A percentile compares a stretch with the other conserved stretches of the same genome.
Conservation (phyloP, 2,797 vertebrate genomes). For the Orestias chungarensis region DNA sequence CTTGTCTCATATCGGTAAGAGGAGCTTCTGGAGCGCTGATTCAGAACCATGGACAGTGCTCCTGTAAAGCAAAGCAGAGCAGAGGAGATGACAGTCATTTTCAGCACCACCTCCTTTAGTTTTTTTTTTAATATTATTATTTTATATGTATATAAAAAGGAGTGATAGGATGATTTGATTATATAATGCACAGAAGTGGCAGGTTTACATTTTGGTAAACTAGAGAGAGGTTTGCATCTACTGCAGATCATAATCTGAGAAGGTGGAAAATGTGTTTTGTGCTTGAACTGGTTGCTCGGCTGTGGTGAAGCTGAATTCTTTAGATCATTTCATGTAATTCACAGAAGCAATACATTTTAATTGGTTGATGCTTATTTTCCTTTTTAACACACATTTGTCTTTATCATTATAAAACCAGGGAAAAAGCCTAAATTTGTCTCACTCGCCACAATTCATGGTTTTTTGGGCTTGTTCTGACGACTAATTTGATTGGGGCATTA, state of each 20-base stretch:
- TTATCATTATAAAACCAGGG: background rate
- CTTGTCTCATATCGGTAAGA: slow-evolving; percentile 14
- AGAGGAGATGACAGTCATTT: slow-evolving; percentile 11
- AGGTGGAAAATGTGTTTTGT: slow-evolving; percentile 8
- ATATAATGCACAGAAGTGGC: slow-evolving; percentile 1
- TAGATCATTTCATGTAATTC: slow-evolving; percentile 1
- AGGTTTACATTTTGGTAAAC: slow-evolving; percentile 24
- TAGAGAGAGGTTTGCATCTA: slow-evolving; percentile 4
- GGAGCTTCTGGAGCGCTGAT: slow-evolving; percentile 29
- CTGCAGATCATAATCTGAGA: slow-evolving; percentile 8
- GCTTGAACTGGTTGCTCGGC: slow-evolving; percentile 40
- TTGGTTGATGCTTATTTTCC: background rate
- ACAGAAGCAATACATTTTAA: slow-evolving; percentile 19
- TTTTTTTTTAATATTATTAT: too few species aligned
- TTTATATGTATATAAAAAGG: too few species aligned
- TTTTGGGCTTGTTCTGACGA: background rate
- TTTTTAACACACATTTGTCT: background rate
- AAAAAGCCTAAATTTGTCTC: background rate
- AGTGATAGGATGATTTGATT: slow-evolving; percentile 32
- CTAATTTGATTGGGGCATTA: background rate
- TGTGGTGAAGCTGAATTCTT: slow-evolving; percentile 26
- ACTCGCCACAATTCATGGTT: background rate
- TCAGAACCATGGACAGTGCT: slow-evolving; percentile 62
- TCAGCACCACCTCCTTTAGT: slow-evolving; percentile 50
- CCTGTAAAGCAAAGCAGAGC: background rate